A percentile compares a stretch with the other conserved stretches of the same genome.
Conservation (phyloP, 2,113 vertebrate genomes). For the Conger conger region DNA sequence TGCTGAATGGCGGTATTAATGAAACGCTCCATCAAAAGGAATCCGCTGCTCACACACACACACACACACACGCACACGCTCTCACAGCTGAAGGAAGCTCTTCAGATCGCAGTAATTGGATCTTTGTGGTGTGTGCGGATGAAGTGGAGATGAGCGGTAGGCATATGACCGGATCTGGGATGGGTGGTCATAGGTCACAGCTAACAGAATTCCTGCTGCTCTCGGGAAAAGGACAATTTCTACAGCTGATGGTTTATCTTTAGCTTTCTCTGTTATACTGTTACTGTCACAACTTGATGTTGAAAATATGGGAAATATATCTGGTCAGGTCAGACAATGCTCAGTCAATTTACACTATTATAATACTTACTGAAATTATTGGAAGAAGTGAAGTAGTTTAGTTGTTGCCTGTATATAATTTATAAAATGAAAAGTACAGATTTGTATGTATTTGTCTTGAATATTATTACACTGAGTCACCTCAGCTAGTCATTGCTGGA, state of each 20-base stretch:
- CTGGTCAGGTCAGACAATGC: background rate
- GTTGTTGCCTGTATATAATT: background rate
- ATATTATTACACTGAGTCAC: too few relatives aligned
- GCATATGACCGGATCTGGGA: background rate
- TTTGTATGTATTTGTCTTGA: too few relatives aligned
- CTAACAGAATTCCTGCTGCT: background rate
- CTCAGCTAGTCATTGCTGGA: too few relatives aligned
- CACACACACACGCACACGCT: conserved; percentile 18
- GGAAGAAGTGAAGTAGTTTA: background rate
- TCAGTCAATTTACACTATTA: too few relatives aligned
- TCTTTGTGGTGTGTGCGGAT: conserved; percentile 47
- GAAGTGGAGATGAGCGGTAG: conserved; percentile 15
- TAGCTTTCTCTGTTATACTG: background rate
- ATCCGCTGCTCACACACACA: conserved; percentile 14
- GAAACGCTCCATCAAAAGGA: conserved; percentile 37
- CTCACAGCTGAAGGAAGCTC: conserved; percentile 26
- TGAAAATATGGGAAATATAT: background rate
- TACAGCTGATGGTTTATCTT: background rate
- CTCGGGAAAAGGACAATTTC: background rate
- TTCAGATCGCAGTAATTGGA: conserved; percentile 38
- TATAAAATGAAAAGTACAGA: background rate
- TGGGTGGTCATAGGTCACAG: background rate
- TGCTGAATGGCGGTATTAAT: conserved; percentile 41
- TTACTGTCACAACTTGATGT: background rate
- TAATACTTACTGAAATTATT: background rate